Evolutionary conservation across 1,140 invertebrate genomes (phyloP), one percentile per base, ranked within the genome.

Genomic region (Melipona quadrifasciata): DNA sequence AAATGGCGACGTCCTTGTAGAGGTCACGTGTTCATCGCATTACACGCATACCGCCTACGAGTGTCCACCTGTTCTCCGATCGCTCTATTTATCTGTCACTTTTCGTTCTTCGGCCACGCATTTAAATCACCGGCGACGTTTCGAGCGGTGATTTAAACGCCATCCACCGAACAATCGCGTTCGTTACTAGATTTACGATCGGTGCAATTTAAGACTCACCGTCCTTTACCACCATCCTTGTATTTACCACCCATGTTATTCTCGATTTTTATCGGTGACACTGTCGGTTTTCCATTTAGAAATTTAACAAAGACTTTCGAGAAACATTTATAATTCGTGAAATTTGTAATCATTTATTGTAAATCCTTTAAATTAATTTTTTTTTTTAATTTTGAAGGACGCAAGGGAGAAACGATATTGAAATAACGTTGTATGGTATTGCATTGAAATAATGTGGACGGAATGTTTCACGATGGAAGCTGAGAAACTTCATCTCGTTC

Each of bases 1-100:
- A 92, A 91, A 92, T 92, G 92, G 91, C 91, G 87, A 90, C 92
- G 93, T 93, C 93, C 93, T 94, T 94, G 93, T 57, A 24, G 91
- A 92, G 92, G 92, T 93, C 93, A 94, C 93, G 93, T 93, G 92
- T 90, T 67, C 78, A 24, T 82, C 79, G 58, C 82, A 70, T 79
- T 68, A 39, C 73, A 57, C 16, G 55, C 81, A 76, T 47, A 75
- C 70, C 78, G 68, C 76, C 86, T 78, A 85, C 78, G 72, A 78
- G 74, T 79, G 68, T 86, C 75, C 81, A 84, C 84, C 68, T 78
- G 72, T 34, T 78, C 21, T 73, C 61, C 76, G 31, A 76, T 78
- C 67, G 76, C 65, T 87, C 87, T 75, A 78, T 84, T 84, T 84
- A 77, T 74, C 57, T 65, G 64, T 51, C 78, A 78, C 70, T 75